phyloP scores from a whole-genome alignment of 1,140 invertebrate genomes.

The Acromyrmex heyeri region DNA sequence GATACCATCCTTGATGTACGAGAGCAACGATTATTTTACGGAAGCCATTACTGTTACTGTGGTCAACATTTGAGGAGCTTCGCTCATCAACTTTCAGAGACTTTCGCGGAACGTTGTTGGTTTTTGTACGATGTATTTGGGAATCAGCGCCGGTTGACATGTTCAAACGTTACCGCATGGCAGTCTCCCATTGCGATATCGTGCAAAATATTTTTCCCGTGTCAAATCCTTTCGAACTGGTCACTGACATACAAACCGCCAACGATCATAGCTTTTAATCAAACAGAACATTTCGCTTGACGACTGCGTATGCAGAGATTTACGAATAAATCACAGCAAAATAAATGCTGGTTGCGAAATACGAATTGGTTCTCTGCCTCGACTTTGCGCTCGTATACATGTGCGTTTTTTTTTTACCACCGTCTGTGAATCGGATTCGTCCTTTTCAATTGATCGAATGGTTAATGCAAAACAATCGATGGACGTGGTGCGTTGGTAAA shows the following conservation, averaged over 20 bases:
- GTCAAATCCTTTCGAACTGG: conserved; percentile 63
- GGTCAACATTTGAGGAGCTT: conserved; percentile 33
- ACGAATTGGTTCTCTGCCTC: background rate
- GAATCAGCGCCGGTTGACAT: conserved; percentile 10
- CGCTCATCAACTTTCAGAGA: conserved; percentile 27
- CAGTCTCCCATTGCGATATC: conserved; percentile 21
- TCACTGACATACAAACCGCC: conserved; percentile 16
- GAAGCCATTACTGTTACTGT: background rate
- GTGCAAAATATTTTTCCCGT: conserved; percentile 66
- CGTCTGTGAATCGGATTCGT: conserved; percentile 26
- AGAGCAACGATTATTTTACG: background rate
- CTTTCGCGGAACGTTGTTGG: conserved; percentile 4
- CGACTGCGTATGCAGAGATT: conserved; percentile 48
- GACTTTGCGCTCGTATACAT: background rate
- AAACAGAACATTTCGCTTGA: conserved; percentile 67
- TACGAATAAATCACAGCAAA: conserved; percentile 68
- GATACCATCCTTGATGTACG: background rate
- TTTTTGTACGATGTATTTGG: conserved; percentile 33
- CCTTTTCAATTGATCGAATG: background rate
- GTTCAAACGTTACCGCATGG: conserved; percentile 19
- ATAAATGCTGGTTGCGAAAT: conserved; percentile 65
- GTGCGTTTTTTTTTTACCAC: background rate
- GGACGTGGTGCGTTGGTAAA: conserved; percentile 3
- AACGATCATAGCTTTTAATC: conserved; percentile 73
- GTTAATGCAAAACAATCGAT: conserved; percentile 35